Base-by-base conservation (phyloP, 2,113 vertebrate species). In the Uria aalge region DNA sequence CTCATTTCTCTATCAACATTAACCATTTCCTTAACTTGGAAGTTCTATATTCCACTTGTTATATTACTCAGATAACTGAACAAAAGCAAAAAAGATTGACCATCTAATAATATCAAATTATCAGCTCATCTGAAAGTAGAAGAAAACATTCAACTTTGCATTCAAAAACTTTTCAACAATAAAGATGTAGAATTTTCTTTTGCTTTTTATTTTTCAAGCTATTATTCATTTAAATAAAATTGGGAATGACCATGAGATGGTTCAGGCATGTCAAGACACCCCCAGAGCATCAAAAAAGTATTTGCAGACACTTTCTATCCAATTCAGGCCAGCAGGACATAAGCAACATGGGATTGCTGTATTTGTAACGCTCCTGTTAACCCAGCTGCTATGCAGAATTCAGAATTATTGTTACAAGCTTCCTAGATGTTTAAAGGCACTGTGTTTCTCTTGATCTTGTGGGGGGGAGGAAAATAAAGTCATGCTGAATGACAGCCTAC, bases 21-120 rank as follows among this genome's bases (percentile, higher is more conserved):
- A 94, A 92, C 68, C 47, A 50, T 85, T 93, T 96, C 48, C 71
- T 56, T 83, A 66, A 72, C 41, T 69, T 57, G 40, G 27, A 52
- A 36, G 6, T 40, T 69, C 29, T 60, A 7, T 81, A 45, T 63
- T 87, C 10, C 30, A 60, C 24, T 80, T 74, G 11, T 71, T 72
- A 8, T 23, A 52, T 55, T 92, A 76, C 8, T 36, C 18, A 41
- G 29, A 13, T 29, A 86, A 67, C 5, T n/a, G 21, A 77, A 75
- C 15, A 74, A 86, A 88, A 55, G 18, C 21, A 63, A 80, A 87
- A 85, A 36, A 14, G 10, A 60, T 12, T 40, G 15, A 62, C 23
- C 13, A 59, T 47, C 50, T 53, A 47, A 38, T 15, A 10, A 69
- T 83, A 79, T 29, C 8, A 77, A 82, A 73, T 24, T 32, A 79